Base-by-base conservation (phyloP, 2,113 vertebrate genomes). In the Leuciscus idus region DNA sequence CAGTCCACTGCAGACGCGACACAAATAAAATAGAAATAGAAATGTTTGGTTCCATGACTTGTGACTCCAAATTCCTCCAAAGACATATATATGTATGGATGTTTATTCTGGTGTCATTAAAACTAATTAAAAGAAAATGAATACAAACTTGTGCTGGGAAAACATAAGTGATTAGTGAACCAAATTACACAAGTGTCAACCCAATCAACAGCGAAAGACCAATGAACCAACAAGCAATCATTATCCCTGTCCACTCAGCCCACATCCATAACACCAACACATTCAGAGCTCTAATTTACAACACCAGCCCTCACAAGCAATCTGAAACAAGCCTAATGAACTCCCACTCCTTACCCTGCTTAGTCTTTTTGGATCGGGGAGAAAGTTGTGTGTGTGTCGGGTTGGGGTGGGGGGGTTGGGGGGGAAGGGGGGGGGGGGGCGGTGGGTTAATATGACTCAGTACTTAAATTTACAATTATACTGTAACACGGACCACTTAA, bases 101-200 rank as follows among this genome's bases (percentile, higher is more conserved):
- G 33, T 84, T 75, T 30, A 12, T 75, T 81, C 43, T 64, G 28
- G 57, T 77, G 39, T 74, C 61, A 84, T 84, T 77, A 74, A 84
- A 87, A 64, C 66, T 46, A 83, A 84, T 87, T 84, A 87, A 74
- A 84, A n/a, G 6, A 74, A 62, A 79, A 81, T 73, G 43, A 84
- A 64, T 46, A 1, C 4, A 43, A 64, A 36, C 66, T 74, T 76
- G 64, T 74, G 36, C 28, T 21, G 61, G 57, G 55, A 84, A 86
- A 72, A 84, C 87, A 80, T 70, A 50, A 66, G 57, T 74, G 72
- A 81, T 81, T 81, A 83, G 88, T 84, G 50, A 84, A 86, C 48
- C 81, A 68, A 66, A 86, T 81, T 33, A 86, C 79, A 84, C 73
- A 50, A 50, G 72, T 57, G 83, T 85, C 85, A 87, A 68, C 28